These are phyloP conservation scores for Danio tinwini DNA, from an alignment of 2,797 vertebrate genomes.

Conservation along the genomic window DNA sequence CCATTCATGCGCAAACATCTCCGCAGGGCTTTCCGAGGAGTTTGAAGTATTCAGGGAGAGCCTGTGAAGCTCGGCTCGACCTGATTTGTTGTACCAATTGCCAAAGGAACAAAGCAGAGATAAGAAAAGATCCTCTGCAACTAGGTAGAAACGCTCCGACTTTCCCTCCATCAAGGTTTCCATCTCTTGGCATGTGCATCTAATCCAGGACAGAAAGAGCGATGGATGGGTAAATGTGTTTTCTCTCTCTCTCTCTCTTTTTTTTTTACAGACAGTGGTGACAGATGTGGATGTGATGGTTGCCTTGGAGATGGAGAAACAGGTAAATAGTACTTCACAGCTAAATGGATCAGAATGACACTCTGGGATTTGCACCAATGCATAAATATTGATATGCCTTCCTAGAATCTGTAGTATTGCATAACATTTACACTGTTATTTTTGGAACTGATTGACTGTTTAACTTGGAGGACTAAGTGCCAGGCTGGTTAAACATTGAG, in stretches of 20 bases:
- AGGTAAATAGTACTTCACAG: conserved; percentile 65
- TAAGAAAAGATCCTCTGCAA: conserved; percentile 47
- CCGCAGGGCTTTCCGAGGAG: conserved; percentile 54
- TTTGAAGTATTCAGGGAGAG: conserved; percentile 49
- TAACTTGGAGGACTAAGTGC: conserved; percentile 37
- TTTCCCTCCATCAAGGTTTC: conserved; percentile 46
- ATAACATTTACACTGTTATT: conserved; percentile 41
- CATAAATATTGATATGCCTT: conserved; percentile 59
- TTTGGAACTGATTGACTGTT: conserved; percentile 39
- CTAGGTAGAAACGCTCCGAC: conserved; percentile 34
- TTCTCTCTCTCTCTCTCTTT: neutral
- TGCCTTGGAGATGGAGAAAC: conserved; percentile 59
- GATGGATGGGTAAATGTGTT: neutral
- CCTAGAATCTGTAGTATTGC: conserved; percentile 39
- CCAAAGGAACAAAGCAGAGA: conserved; percentile 58
- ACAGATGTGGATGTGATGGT: conserved; percentile 62
- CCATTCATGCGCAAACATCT: conserved; percentile 66
- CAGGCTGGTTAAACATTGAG: conserved; percentile 37
- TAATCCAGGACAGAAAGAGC: conserved; percentile 20
- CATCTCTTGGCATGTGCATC: conserved; percentile 36
- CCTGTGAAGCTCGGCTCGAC: conserved; percentile 65
- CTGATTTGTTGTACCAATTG: conserved; percentile 67
- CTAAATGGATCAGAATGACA: conserved; percentile 66
- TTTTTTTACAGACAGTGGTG: conserved; percentile 5
- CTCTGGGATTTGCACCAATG: conserved; percentile 46